Base-by-base conservation (phyloP, 1,140 invertebrate genomes). In the Meloidogyne floridensis region DNA sequence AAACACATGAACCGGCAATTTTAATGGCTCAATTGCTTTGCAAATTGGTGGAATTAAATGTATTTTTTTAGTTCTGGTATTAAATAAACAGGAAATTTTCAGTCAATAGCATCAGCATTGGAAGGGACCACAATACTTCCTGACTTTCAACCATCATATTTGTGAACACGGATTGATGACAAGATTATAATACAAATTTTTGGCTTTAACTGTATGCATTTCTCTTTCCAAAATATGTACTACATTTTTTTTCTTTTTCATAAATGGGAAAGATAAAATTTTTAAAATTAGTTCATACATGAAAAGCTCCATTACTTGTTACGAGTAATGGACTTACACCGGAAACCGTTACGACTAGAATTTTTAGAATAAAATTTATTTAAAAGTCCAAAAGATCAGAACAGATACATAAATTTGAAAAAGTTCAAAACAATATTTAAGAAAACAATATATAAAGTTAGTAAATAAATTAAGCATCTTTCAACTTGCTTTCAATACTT, bases 1-100 rank as follows among this genome's bases (percentile, higher is more conserved):
- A 65, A n/a, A 74, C n/a, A 18, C 18, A 74, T n/a, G 72, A 47
- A 18, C 72, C 72, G 4, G 72, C 72, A 51, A 74, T 74, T 47
- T 54, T 51, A 18, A 74, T 74, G 72, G 43, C 72, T 7, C 72
- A 54, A 7, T 18, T 74, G 18, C 43, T 74, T 32, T 74, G 72
- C 18, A 74, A 47, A 47, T 74, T 74, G 18, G 72, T 74, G 15
- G 72, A 74, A 54, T 54, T 74, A 18, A 74, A 74, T 74, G 72
- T 74, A 54, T 54, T 5, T 73, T 54, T 13, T 9, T 32, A 32
- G 32, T 32, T 47, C 7, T 47, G 47, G 47, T 8, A 47, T 13
- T 0, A 59, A 15, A 15, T 15, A 15, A 15, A 15, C 13, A 59
- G 15, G 3, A 7, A 65, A n/a, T 32, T 65, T 65, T 5, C n/a